phyloP scores from a whole-genome alignment of 2,797 vertebrate genomes.

The Eleutherodactylus coqui region DNA sequence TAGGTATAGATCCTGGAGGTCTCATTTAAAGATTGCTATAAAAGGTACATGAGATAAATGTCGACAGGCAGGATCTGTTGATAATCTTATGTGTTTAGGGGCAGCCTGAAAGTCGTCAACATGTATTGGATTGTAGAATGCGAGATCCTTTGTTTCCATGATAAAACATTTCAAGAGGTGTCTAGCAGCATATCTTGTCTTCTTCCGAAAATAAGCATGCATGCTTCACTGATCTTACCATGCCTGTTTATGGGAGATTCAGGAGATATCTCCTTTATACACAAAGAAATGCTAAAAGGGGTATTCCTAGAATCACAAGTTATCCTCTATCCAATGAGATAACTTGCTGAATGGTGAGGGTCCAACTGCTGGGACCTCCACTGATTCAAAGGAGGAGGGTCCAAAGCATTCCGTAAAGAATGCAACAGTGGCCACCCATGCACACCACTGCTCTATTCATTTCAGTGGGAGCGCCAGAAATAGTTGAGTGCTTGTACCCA shows the following conservation, averaged over 20 bases:
- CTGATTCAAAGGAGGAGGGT: too few species aligned
- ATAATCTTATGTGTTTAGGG: too few species aligned
- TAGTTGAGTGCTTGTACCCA: too few species aligned
- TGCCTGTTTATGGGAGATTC: neutral
- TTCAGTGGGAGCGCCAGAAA: too few species aligned
- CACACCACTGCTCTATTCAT: too few species aligned
- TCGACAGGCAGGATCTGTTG: neutral
- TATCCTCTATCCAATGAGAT: too few species aligned
- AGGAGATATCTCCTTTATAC: neutral
- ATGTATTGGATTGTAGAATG: neutral
- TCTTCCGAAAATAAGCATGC: neutral
- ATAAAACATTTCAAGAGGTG: too few species aligned
- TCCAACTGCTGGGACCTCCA: too few species aligned
- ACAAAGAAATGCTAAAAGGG: neutral
- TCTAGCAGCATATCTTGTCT: neutral
- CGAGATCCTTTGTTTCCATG: neutral
- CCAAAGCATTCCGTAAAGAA: too few species aligned
- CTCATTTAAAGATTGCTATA: neutral
- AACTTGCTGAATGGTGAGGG: too few species aligned
- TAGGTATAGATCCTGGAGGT: neutral
- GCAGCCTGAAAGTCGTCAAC: neutral
- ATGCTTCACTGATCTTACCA: neutral
- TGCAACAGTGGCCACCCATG: too few species aligned
- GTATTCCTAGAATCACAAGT: too few species aligned
- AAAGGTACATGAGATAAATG: neutral